Evolutionary conservation across 2,797 vertebrate genomes (phyloP).

Genomic region (Tiaroga cobitis): DNA sequence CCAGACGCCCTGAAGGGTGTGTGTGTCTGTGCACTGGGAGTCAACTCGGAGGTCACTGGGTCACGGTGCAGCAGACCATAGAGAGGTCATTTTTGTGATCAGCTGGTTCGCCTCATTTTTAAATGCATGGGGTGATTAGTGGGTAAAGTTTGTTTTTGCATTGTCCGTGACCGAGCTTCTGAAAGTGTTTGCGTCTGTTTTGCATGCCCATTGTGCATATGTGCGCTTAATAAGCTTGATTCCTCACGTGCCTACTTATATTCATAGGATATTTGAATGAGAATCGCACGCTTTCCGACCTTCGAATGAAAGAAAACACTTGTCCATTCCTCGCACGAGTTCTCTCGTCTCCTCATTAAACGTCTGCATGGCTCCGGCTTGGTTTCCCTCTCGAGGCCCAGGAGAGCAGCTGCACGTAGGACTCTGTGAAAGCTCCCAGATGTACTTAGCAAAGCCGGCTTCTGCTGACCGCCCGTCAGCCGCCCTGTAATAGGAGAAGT

Average conservation of each 20-base stretch:
- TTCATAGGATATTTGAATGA: slow-evolving; percentile 3
- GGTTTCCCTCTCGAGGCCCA: slow-evolving; percentile 45
- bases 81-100: not conserved
- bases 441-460: slow-evolving; percentile 63
- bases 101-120: not conserved
- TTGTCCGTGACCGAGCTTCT: not conserved
- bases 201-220: slow-evolving; percentile 34
- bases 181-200: slow-evolving; percentile 23
- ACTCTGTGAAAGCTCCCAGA: slow-evolving; percentile 67
- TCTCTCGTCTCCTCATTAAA: slow-evolving; percentile 73
- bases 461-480: slow-evolving; percentile 46
- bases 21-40: not conserved
- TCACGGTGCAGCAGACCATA: not conserved
- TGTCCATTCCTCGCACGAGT: slow-evolving; percentile 64
- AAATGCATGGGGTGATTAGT: not conserved
- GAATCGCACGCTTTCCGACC: slow-evolving; percentile 37
- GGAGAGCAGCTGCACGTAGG: slow-evolving; percentile 69
- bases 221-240: slow-evolving; percentile 18
- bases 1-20: slow-evolving; percentile 8
- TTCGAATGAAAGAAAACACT: slow-evolving; percentile 67
- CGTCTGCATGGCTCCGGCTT: slow-evolving; percentile 58
- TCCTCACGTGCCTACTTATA: not conserved
- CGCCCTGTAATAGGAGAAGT: slow-evolving; percentile 56
- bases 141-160: not conserved
- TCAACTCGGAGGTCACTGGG: slow-evolving; percentile 29